Conservation (phyloP, 2,797 vertebrate species). For the Tamandua tetradactyla region DNA sequence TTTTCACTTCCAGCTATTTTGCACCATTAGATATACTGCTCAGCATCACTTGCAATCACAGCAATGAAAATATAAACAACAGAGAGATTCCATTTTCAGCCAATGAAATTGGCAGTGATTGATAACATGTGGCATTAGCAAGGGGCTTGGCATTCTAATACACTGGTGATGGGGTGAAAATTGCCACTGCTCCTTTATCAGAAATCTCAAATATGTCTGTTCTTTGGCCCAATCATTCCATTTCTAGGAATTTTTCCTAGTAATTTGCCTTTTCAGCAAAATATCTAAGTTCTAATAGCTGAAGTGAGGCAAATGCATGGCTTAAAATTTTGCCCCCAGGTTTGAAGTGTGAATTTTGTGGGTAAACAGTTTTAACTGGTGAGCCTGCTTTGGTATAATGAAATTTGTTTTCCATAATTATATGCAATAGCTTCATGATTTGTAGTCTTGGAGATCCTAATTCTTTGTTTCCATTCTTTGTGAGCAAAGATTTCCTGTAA, state of each 20-base stretch:
- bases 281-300: background rate
- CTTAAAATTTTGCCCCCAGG: background rate
- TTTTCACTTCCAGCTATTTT: background rate
- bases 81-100: slow-evolving; percentile 10
- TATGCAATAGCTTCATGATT: background rate
- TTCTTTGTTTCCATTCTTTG: background rate
- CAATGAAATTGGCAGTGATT: slow-evolving; percentile 19
- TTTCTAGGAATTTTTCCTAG: slow-evolving; percentile 38
- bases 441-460: background rate
- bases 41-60: slow-evolving; percentile 1
- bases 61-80: slow-evolving; percentile 32
- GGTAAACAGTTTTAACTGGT: background rate
- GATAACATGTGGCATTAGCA: slow-evolving; percentile 4
- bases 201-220: slow-evolving; percentile 44
- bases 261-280: slow-evolving; percentile 34
- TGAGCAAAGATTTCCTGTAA: background rate
- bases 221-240: slow-evolving; percentile 30
- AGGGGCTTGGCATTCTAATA: background rate
- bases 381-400: background rate
- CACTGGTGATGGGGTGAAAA: background rate
- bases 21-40: background rate
- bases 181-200: slow-evolving; percentile 33
- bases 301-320: slow-evolving; percentile 25
- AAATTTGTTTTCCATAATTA: background rate
- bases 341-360: slow-evolving; percentile 23